Evolutionary conservation across 1,140 invertebrate genomes (phyloP).

Genomic region (Drosophila triauraria): DNA sequence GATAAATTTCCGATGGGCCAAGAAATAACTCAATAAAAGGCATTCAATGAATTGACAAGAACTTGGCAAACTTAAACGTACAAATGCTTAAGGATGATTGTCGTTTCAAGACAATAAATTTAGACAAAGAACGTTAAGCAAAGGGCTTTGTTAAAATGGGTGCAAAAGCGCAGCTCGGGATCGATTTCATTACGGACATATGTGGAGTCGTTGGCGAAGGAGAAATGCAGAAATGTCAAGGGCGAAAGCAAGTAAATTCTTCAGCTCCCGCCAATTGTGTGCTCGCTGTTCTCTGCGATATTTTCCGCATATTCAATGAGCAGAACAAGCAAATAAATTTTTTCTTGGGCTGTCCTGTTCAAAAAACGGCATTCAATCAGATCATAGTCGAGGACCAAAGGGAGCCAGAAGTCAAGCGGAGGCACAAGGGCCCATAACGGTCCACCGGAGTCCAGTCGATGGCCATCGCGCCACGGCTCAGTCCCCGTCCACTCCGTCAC

Average conservation of each 20-base stretch:
- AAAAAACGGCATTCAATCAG: constrained; percentile 71
- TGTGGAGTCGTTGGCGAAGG: constrained; percentile 1
- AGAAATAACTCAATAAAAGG: constrained; percentile 72
- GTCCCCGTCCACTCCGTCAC: constrained; percentile 11
- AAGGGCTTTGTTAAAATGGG: background rate
- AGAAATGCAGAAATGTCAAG: constrained; percentile 13
- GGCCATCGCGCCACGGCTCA: constrained; percentile 30
- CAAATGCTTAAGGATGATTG: constrained; percentile 58
- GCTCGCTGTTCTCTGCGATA: constrained; percentile 5
- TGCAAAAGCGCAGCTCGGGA: constrained; percentile 51
- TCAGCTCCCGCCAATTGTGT: background rate
- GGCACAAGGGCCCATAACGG: constrained; percentile 56
- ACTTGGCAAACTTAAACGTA: constrained; percentile 73
- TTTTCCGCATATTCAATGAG: constrained; percentile 64
- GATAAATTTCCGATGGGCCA: constrained; percentile 55
- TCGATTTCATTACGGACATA: constrained; percentile 51
- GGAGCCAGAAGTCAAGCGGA: constrained; percentile 64
- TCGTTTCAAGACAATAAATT: constrained; percentile 65
- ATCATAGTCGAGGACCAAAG: constrained; percentile 13
- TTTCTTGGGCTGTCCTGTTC: constrained; percentile 6
- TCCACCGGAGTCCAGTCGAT: constrained; percentile 11
- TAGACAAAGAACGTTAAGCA: constrained; percentile 24
- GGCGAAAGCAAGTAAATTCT: background rate
- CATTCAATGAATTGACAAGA: constrained; percentile 70
- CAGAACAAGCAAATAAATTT: constrained; percentile 67